Conservation (phyloP, 2,888 invertebrate genomes). For the Odontothrips loti region DNA sequence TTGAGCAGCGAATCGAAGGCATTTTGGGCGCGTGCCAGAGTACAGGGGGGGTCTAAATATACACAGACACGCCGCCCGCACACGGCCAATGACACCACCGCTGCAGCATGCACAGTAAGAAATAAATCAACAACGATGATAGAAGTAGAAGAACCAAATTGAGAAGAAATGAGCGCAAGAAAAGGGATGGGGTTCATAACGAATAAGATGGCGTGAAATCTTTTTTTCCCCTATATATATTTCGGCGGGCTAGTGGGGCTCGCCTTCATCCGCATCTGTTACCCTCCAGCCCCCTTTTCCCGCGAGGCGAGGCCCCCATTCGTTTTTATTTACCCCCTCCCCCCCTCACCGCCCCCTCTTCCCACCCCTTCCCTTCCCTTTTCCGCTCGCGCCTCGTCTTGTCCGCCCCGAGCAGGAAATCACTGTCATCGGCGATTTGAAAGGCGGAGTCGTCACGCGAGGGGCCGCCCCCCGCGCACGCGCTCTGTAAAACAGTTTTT, state of each 20-base stretch:
- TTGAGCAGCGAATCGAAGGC: constrained; percentile 8
- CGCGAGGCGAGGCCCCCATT: neutral
- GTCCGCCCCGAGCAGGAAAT: neutral
- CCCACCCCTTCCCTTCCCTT: neutral
- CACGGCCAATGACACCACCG: neutral
- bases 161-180: neutral
- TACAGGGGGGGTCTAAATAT: neutral
- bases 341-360: neutral
- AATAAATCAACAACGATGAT: neutral
- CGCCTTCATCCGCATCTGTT: neutral
- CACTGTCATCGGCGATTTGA: constrained; percentile 19
- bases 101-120: neutral
- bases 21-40: constrained; percentile 17
- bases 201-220: neutral
- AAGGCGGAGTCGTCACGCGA: neutral
- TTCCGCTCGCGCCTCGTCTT: neutral
- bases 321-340: neutral
- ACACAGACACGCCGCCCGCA: neutral
- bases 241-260: neutral
- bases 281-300: neutral
- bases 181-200: neutral
- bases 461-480: neutral
- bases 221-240: neutral
- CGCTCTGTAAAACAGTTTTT: too few relatives aligned
- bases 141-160: neutral